Evolutionary conservation across 2,888 invertebrate genomes (phyloP).

Genomic region (Drosophila formosana): DNA sequence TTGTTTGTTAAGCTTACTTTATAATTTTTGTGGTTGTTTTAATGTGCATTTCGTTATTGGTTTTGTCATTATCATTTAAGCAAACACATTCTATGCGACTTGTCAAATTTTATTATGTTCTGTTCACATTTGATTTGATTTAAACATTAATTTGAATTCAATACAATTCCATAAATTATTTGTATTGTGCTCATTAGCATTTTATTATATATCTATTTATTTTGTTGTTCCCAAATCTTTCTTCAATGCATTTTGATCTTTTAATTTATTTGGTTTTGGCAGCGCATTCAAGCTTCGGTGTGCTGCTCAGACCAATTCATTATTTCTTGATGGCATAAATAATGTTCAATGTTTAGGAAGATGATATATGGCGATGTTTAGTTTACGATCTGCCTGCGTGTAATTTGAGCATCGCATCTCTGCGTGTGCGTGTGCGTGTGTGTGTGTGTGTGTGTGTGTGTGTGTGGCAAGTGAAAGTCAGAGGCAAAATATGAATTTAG

Average conservation of each 20-base stretch:
- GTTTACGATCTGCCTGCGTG: slow-evolving; percentile 62
- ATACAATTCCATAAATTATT: too few species aligned
- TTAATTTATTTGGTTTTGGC: not conserved
- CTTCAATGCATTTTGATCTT: not conserved
- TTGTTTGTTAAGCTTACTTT: too few species aligned
- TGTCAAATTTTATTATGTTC: too few species aligned
- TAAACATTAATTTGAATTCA: too few species aligned
- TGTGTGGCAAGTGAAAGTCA: slow-evolving; percentile 58
- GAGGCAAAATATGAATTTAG: slow-evolving; percentile 11
- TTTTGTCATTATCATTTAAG: too few species aligned
- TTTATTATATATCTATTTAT: not conserved
- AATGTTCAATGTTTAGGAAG: slow-evolving; percentile 50
- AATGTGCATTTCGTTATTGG: too few species aligned
- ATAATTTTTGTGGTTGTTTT: too few species aligned
- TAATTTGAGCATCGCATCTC: slow-evolving; percentile 60
- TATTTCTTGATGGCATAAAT: slow-evolving; percentile 44
- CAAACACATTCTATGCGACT: too few species aligned
- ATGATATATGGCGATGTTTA: slow-evolving; percentile 64
- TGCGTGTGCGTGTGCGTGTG: slow-evolving; percentile 22
- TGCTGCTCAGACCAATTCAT: not conserved
- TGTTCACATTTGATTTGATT: too few species aligned
- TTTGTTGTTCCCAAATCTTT: not conserved
- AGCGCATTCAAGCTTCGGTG: slow-evolving; percentile 34
- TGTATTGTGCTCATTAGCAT: too few species aligned
- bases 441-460: slow-evolving; percentile 6